These are phyloP conservation scores for Cynocephalus volans DNA, from an alignment of 2,113 vertebrate species.

Conservation along the genomic window DNA sequence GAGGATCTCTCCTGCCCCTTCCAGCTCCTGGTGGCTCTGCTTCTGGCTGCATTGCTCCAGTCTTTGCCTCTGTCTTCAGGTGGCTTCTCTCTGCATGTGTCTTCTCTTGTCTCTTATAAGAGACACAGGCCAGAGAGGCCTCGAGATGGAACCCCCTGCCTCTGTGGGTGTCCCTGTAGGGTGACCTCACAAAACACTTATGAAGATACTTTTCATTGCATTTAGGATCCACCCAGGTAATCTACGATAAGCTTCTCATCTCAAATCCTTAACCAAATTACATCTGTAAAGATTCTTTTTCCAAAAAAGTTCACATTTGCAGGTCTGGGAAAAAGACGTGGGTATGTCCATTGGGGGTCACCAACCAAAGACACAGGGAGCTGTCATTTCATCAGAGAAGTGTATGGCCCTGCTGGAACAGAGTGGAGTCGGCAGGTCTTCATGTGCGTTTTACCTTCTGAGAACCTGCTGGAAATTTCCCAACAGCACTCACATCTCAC, in stretches of 20 bases:
- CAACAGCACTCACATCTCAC: rapidly evolving
- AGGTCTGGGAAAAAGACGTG: too few species aligned
- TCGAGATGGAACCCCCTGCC: too few species aligned
- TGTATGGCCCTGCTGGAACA: rapidly evolving
- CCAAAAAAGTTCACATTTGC: too few species aligned
- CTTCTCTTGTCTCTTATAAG: too few species aligned
- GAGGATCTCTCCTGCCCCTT: neutral
- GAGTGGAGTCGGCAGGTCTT: rapidly evolving
- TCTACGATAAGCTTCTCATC: too few species aligned
- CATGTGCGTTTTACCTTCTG: rapidly evolving
- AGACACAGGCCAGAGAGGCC: too few species aligned
- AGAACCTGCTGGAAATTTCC: neutral
- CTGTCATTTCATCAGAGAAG: neutral
- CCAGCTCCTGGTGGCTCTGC: neutral
- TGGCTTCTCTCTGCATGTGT: neutral
- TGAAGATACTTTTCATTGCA: neutral
- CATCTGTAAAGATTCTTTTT: too few species aligned
- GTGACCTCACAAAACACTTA: too few species aligned
- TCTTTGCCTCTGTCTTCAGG: rapidly evolving
- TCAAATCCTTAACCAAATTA: too few species aligned
- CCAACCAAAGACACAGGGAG: neutral
- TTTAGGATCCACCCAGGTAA: neutral
- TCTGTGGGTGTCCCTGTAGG: too few species aligned
- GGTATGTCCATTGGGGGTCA: rapidly evolving
- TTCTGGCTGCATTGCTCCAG: rapidly evolving